phyloP scores from a whole-genome alignment of 2,888 invertebrate genomes.

The Metallyticus violacea region DNA sequence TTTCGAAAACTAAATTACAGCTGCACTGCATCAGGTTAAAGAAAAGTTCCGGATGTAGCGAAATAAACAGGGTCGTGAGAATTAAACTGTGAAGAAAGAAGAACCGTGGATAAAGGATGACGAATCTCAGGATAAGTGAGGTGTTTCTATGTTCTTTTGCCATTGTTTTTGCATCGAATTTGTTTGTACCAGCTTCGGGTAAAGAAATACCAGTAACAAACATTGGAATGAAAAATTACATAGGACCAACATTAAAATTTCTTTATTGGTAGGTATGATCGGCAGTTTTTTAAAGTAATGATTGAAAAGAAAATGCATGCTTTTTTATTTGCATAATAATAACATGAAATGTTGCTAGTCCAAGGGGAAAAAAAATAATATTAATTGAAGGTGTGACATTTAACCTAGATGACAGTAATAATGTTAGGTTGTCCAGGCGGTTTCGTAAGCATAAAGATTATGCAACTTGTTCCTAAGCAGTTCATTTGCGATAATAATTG shows the following conservation, averaged over 20 bases:
- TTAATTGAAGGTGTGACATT: no score
- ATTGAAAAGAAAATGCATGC: neutral
- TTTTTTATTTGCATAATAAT: no score
- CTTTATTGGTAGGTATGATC: constrained; percentile 71
- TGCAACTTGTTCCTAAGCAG: no score
- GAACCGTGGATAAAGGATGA: neutral
- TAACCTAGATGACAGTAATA: no score
- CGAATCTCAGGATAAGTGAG: neutral
- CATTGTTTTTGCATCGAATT: neutral
- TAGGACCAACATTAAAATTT: constrained; percentile 77
- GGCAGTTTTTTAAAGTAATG: neutral
- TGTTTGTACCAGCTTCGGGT: neutral
- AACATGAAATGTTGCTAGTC: no score
- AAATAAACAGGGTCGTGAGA: neutral
- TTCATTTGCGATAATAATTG: no score
- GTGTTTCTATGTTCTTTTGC: neutral
- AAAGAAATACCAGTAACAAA: constrained; percentile 67
- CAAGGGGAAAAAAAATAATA: no score
- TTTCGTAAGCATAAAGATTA: no score
- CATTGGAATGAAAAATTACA: constrained; percentile 66
- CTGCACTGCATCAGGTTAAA: neutral
- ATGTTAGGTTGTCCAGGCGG: no score
- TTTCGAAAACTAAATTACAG: neutral
- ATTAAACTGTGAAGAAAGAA: neutral
- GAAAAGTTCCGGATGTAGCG: neutral